A percentile compares a stretch with the other conserved stretches of the same genome.
phyloP scores from a whole-genome alignment of 2,797 vertebrate species.

The Poeciliopsis gracilis region DNA sequence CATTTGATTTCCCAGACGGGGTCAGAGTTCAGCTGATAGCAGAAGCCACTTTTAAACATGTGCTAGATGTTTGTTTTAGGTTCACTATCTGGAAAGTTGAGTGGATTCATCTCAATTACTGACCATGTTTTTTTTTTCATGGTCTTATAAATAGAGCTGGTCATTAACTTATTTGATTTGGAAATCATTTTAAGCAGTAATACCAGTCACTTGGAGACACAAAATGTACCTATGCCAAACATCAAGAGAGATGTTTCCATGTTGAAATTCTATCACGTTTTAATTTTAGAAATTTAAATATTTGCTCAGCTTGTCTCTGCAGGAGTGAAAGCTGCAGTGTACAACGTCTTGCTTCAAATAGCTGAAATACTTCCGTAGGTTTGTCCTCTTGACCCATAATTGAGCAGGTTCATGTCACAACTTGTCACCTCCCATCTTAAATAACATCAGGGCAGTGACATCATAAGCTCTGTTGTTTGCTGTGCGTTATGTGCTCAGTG shows the following conservation, averaged over 20 bases:
- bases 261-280: constrained; percentile 31
- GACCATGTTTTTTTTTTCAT: not conserved
- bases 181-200: not conserved
- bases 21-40: constrained; percentile 65
- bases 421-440: constrained; percentile 9
- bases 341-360: not conserved
- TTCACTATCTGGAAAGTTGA: constrained; percentile 5
- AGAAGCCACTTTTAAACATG: constrained; percentile 41
- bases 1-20: constrained; percentile 36
- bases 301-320: not conserved
- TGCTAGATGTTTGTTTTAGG: not conserved
- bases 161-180: not conserved
- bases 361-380: not conserved
- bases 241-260: not conserved
- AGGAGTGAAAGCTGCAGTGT: constrained; percentile 34
- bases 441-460: constrained; percentile 1
- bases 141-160: not conserved
- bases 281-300: constrained; percentile 56
- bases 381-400: constrained; percentile 3
- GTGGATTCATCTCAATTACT: not conserved
- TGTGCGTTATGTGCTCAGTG: not conserved
- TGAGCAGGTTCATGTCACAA: constrained; percentile 1
- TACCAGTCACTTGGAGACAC: not conserved
- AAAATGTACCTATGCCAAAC: constrained; percentile 1
- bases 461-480: not conserved